Percentiles rank a stretch among this genome's conserved stretches.
Evolutionary conservation across 2,888 invertebrate species (phyloP).

Genomic region (Tiliacea citrago): DNA sequence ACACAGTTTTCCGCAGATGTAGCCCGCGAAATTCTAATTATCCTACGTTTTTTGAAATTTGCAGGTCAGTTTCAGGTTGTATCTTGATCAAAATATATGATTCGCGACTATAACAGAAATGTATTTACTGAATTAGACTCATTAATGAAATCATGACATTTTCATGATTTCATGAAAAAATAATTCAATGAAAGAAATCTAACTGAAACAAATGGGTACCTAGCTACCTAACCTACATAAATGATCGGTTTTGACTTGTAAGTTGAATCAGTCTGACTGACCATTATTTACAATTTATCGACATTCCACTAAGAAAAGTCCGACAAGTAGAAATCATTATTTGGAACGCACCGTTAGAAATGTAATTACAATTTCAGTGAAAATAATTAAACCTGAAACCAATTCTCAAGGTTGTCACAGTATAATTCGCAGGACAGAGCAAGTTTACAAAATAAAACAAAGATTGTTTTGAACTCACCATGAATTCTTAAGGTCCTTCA

Average conservation of each 20-base stretch:
- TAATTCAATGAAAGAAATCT: too few relatives aligned
- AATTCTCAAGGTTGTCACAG: constrained; percentile 60
- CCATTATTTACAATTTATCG: constrained; percentile 28
- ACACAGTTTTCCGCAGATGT: neutral
- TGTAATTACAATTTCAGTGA: constrained; percentile 70
- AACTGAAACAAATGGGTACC: too few relatives aligned
- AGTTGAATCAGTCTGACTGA: constrained; percentile 4
- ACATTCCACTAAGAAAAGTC: constrained; percentile 19
- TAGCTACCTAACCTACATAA: neutral
- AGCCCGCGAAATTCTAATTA: too few relatives aligned
- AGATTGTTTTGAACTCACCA: constrained; percentile 86
- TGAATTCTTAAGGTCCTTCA: constrained; percentile 90
- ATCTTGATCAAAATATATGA: too few relatives aligned
- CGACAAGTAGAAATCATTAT: constrained; percentile 40
- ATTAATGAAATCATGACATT: too few relatives aligned
- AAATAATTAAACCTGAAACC: constrained; percentile 66
- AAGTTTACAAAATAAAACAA: constrained; percentile 39
- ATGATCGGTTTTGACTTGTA: neutral
- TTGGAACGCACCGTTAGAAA: constrained; percentile 62
- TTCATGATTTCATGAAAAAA: too few relatives aligned
- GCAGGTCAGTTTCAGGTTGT: too few relatives aligned
- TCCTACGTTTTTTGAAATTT: too few relatives aligned
- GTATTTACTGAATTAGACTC: too few relatives aligned
- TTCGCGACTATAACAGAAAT: too few relatives aligned
- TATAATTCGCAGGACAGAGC: constrained; percentile 1